Percentiles rank a stretch among this genome's conserved stretches.
These are phyloP conservation scores for Drosophila bocki DNA, from an alignment of 1,140 invertebrate genomes.

Conservation along the genomic window DNA sequence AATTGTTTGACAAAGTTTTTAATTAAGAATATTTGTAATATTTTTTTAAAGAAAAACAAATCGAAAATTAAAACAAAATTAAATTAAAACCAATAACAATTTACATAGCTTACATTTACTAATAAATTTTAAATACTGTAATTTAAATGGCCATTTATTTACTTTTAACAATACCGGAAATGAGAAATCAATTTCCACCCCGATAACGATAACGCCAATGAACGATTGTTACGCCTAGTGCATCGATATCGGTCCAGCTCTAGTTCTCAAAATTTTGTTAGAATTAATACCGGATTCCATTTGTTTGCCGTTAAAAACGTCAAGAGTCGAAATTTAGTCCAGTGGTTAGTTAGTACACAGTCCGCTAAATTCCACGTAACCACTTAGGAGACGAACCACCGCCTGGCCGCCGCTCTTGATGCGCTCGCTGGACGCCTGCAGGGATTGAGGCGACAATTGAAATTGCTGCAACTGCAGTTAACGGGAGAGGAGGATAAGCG, in stretches of 20 bases:
- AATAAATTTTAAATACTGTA: too few relatives aligned
- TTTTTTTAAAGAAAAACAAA: too few relatives aligned
- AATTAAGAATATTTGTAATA: too few relatives aligned
- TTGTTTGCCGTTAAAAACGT: conserved; percentile 30
- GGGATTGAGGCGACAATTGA: conserved; percentile 47
- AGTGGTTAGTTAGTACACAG: conserved; percentile 2
- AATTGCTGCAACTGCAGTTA: conserved; percentile 41
- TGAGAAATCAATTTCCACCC: not conserved
- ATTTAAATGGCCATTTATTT: too few relatives aligned
- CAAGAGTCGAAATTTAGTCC: conserved; percentile 13
- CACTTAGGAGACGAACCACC: not conserved
- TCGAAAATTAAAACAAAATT: too few relatives aligned
- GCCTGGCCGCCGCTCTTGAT: not conserved
- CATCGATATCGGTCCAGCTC: not conserved
- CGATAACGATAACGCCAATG: not conserved
- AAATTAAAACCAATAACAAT: not conserved
- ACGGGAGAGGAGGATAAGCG: conserved; percentile 29
- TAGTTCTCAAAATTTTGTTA: conserved; percentile 15
- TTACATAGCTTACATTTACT: too few relatives aligned
- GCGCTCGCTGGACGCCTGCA: conserved; percentile 8
- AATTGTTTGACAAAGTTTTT: too few relatives aligned
- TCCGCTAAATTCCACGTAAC: conserved; percentile 25
- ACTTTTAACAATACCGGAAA: conserved; percentile 2
- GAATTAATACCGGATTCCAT: conserved; percentile 45
- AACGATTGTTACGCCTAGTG: conserved; percentile 1